These are phyloP conservation scores for Muscicapa striata DNA, from an alignment of 2,797 vertebrate species.

Conservation along the genomic window DNA sequence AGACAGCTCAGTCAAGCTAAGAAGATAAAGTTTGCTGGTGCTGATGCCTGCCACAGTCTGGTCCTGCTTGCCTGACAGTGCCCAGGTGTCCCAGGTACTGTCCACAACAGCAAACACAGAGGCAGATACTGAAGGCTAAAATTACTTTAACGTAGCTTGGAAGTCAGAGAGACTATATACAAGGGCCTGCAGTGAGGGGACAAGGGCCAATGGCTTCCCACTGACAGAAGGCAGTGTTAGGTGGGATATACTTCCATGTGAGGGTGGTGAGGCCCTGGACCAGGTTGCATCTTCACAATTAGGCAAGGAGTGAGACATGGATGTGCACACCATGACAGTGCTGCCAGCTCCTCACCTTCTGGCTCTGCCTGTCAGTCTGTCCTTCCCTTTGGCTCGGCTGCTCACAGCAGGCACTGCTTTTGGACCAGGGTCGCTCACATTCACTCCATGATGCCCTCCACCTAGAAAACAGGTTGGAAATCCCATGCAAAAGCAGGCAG, in stretches of 20 bases:
- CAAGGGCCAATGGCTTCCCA: background rate
- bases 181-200: background rate
- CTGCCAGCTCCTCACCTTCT: conserved; percentile 81
- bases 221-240: background rate
- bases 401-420: conserved; percentile 79
- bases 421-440: conserved; percentile 73
- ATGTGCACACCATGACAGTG: fast-evolving
- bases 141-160: background rate
- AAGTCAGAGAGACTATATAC: background rate
- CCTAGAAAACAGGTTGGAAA: conserved; percentile 75
- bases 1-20: background rate
- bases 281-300: background rate
- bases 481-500: background rate
- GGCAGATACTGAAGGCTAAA: background rate
- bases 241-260: background rate
- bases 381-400: conserved; percentile 93
- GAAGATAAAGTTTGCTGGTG: background rate
- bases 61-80: background rate
- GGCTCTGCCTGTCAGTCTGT: conserved; percentile 94
- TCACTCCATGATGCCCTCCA: conserved; percentile 74
- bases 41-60: background rate
- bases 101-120: background rate
- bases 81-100: background rate
- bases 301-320: background rate
- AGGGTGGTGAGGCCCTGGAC: background rate